Evolutionary conservation across 1,140 invertebrate genomes (phyloP).

Genomic region (Antheraea pernyi): DNA sequence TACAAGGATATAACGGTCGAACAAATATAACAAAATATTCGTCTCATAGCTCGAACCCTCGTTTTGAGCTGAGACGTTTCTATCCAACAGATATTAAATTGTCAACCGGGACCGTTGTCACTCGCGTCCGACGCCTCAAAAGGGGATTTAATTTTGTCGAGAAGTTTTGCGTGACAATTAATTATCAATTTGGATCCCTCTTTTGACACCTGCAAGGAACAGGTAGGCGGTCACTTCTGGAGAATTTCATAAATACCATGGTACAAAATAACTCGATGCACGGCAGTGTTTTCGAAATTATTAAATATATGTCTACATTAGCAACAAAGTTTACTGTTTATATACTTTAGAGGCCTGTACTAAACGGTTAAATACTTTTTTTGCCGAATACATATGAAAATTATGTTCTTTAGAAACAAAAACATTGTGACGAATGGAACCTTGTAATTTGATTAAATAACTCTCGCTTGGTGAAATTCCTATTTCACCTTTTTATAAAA

Average conservation of each 20-base stretch:
- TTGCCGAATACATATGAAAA: no score
- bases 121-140: conserved; percentile 50
- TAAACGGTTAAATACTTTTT: no score
- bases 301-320: no score
- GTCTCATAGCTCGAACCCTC: conserved; percentile 8
- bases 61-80: conserved; percentile 38
- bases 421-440: no score
- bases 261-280: no score
- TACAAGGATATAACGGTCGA: not conserved
- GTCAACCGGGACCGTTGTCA: conserved; percentile 67
- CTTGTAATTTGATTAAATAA: no score
- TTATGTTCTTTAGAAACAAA: no score
- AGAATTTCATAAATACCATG: not conserved
- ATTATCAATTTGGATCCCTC: conserved; percentile 68
- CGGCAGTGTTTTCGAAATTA: no score
- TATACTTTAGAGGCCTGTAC: no score
- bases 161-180: conserved; percentile 72
- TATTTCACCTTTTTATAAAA: no score
- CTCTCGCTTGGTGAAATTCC: no score
- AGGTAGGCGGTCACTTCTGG: not conserved
- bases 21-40: not conserved
- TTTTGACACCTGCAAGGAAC: conserved; percentile 55
- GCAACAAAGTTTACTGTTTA: no score
- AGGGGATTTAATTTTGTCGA: conserved; percentile 71
- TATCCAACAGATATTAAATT: conserved; percentile 70